A percentile compares a stretch with the other conserved stretches of the same genome.
phyloP scores from a whole-genome alignment of 2,113 vertebrate genomes.

The Garra rufa region DNA sequence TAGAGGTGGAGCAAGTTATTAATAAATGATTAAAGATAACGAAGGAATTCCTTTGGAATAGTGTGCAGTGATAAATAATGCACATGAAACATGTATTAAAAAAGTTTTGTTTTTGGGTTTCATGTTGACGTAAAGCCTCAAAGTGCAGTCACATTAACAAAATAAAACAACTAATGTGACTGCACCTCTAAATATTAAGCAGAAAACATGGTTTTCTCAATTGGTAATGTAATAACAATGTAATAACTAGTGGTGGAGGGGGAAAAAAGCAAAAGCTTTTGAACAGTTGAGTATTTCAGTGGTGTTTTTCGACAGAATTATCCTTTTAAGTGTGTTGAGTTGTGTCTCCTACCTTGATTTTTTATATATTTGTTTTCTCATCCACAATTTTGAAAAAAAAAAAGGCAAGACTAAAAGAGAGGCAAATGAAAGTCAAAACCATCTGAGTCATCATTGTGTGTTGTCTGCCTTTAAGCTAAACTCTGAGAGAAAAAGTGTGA shows the following conservation, averaged over 20 bases:
- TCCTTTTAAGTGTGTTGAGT: background rate
- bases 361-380: background rate
- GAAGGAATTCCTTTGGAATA: background rate
- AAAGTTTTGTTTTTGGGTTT: background rate
- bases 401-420: background rate
- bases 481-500: background rate
- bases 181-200: no score
- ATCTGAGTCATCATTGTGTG: background rate
- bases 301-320: background rate
- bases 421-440: background rate
- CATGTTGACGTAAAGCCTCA: background rate
- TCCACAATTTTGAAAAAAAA: background rate
- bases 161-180: no score
- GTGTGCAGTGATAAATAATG: background rate
- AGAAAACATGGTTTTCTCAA: no score
- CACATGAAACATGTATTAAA: background rate
- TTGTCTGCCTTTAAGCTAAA: background rate
- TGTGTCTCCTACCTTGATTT: background rate
- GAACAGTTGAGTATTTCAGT: no score
- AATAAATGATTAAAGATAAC: background rate
- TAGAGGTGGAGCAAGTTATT: background rate
- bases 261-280: no score
- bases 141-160: background rate
- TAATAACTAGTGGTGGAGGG: no score
- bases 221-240: no score